phyloP scores from a whole-genome alignment of 2,888 invertebrate genomes.

The Trichogramma evanescens region DNA sequence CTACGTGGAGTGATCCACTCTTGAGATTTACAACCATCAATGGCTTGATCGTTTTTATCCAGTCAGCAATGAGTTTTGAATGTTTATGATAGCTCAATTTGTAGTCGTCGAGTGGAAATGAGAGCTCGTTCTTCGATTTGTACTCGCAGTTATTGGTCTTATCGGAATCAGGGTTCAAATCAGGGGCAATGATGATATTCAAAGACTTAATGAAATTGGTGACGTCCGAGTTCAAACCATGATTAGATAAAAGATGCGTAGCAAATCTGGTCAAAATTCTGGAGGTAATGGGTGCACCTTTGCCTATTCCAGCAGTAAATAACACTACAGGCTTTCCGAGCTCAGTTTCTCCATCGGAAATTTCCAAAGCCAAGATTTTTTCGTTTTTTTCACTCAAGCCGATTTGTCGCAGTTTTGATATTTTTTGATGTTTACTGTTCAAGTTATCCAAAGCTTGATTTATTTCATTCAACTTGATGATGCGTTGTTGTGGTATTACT shows the following conservation, averaged over 20 bases:
- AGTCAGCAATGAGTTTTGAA: constrained; percentile 31
- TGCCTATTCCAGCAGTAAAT: constrained; percentile 36
- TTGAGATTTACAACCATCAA: constrained; percentile 38
- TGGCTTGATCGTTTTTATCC: constrained; percentile 37
- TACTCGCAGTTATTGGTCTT: constrained; percentile 29
- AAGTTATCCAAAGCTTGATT: constrained; percentile 33
- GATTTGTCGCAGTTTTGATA: constrained; percentile 35
- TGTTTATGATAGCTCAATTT: constrained; percentile 24
- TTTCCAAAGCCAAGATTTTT: constrained; percentile 36
- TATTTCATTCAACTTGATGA: constrained; percentile 19
- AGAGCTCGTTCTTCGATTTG: constrained; percentile 20
- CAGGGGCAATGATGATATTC: constrained; percentile 37
- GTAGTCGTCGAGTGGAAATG: constrained; percentile 27
- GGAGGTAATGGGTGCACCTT: constrained; percentile 37
- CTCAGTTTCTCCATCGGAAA: constrained; percentile 25
- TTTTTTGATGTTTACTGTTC: constrained; percentile 34
- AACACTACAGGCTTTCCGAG: constrained; percentile 33
- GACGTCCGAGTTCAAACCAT: constrained; percentile 28
- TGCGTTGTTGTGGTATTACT: neutral
- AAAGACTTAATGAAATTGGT: constrained; percentile 34
- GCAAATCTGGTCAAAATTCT: constrained; percentile 37
- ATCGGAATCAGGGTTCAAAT: constrained; percentile 31
- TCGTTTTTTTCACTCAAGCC: constrained; percentile 28
- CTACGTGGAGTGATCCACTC: constrained; percentile 39
- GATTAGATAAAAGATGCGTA: constrained; percentile 33